Conservation (phyloP, 2,888 invertebrate genomes). For the Luperina nickerlii region DNA sequence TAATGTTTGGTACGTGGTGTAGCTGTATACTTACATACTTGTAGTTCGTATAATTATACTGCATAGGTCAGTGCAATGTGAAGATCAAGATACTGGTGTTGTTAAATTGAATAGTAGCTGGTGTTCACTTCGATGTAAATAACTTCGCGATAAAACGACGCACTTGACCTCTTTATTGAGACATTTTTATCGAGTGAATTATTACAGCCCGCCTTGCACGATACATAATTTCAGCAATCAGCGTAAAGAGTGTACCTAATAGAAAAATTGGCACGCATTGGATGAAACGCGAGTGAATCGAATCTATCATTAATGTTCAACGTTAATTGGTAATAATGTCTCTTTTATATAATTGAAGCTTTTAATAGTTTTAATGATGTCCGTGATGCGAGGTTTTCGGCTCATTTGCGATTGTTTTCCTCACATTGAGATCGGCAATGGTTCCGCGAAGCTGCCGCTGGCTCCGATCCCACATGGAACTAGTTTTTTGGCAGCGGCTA, state of each 20-base stretch:
- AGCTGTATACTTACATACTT: not conserved
- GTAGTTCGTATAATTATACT: constrained; percentile 47
- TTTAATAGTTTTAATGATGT: constrained; percentile 19
- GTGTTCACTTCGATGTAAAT: constrained; percentile 71
- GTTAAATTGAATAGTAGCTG: constrained; percentile 69
- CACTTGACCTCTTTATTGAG: constrained; percentile 84
- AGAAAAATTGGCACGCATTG: constrained; percentile 70
- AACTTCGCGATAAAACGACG: constrained; percentile 75
- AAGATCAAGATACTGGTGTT: constrained; percentile 61
- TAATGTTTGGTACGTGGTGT: constrained; percentile 6
- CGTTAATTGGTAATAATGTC: not conserved
- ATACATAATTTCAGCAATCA: constrained; percentile 63
- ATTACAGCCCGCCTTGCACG: constrained; percentile 68
- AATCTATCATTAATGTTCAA: constrained; percentile 19
- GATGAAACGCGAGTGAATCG: constrained; percentile 24
- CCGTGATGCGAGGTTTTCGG: constrained; percentile 32
- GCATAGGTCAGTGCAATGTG: constrained; percentile 78
- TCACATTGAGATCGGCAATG: constrained; percentile 36
- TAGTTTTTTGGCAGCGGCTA: constrained; percentile 87
- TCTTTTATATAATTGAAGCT: constrained; percentile 13
- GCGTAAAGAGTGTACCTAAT: constrained; percentile 54
- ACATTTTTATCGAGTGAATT: constrained; percentile 78
- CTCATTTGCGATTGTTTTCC: constrained; percentile 33
- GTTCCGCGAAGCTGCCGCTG: constrained; percentile 62
- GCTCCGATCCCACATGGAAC: constrained; percentile 82